phyloP scores from a whole-genome alignment of 2,113 vertebrate species.

The Spermophilus dauricus region DNA sequence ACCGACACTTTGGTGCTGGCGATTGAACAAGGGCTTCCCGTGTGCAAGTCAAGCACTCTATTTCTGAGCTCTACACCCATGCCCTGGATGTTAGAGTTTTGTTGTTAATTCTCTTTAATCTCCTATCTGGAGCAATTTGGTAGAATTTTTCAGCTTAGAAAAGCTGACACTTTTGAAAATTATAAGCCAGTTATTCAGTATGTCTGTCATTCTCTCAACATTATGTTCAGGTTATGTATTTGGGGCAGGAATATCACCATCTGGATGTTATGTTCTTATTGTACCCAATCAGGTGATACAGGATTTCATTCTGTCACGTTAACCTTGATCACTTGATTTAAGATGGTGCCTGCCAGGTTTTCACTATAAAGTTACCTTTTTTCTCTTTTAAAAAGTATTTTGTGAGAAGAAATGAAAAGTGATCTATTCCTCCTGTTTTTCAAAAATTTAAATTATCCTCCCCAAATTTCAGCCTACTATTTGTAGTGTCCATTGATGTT shows the following conservation, averaged over 20 bases:
- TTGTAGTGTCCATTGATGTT: too few species aligned
- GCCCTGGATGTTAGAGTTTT: not conserved
- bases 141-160: not conserved
- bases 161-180: constrained; percentile 2
- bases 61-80: too few species aligned
- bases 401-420: not conserved
- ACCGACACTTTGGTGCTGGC: too few species aligned
- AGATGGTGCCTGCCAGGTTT: not conserved
- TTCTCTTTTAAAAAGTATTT: not conserved
- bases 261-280: not conserved
- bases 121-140: not conserved
- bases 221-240: not conserved
- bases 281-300: not conserved
- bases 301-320: not conserved
- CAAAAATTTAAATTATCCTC: too few species aligned
- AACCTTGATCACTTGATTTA: not conserved
- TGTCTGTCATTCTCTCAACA: constrained; percentile 4
- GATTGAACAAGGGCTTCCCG: too few species aligned
- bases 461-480: too few species aligned
- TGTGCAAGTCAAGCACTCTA: too few species aligned
- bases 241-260: too few species aligned
- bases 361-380: not conserved
- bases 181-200: not conserved
- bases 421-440: not conserved
- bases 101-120: not conserved